A percentile compares a stretch with the other conserved stretches of the same genome.
Evolutionary conservation across 2,797 vertebrate genomes (phyloP).

Genomic region (Manis crassicaudata): DNA sequence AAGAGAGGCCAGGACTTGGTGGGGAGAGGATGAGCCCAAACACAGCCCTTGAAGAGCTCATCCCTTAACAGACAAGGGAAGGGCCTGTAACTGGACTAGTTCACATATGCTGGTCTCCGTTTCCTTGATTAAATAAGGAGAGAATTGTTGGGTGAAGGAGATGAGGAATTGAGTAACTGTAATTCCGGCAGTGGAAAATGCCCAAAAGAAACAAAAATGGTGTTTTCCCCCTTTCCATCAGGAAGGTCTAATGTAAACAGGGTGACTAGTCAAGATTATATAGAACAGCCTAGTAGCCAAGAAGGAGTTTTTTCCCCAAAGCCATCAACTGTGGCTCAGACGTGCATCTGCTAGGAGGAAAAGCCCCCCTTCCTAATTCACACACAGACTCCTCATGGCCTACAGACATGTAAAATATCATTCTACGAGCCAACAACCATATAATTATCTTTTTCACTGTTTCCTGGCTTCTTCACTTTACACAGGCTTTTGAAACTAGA

Average conservation of each 20-base stretch:
- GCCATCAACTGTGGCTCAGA: neutral
- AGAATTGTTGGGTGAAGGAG: neutral
- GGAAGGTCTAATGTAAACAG: neutral
- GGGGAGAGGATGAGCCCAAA: neutral
- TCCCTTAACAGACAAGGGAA: neutral
- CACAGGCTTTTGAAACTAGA: neutral
- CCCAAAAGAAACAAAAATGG: neutral
- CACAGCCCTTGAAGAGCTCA: neutral
- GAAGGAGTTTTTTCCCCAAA: neutral
- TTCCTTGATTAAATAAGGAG: neutral
- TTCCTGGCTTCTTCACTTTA: neutral
- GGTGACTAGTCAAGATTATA: neutral
- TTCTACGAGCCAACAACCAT: fast-evolving
- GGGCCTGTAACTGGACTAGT: neutral
- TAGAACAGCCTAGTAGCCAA: neutral
- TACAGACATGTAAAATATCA: neutral
- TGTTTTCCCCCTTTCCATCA: neutral
- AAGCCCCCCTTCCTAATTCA: neutral
- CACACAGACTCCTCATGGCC: neutral
- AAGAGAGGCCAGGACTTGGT: neutral
- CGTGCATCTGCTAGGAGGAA: neutral
- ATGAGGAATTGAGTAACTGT: neutral
- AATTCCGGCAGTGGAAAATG: neutral
- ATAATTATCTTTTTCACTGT: neutral
- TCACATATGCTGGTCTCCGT: neutral